phyloP scores from a whole-genome alignment of 2,797 vertebrate genomes.

The Scarus forsteni region DNA sequence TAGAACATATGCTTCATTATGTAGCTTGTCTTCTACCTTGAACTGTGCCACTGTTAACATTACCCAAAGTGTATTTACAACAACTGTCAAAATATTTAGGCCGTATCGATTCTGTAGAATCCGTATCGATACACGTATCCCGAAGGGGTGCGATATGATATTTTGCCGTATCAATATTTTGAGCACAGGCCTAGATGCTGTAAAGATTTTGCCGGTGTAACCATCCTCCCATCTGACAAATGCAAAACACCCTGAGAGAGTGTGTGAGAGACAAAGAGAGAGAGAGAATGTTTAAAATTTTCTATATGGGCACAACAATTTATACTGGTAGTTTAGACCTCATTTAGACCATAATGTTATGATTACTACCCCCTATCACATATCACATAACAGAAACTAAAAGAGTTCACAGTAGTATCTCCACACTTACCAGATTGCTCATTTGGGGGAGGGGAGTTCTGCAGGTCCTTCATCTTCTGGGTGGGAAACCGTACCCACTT shows the following conservation, averaged over 20 bases:
- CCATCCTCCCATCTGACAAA: constrained; percentile 19
- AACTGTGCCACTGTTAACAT: too few species aligned
- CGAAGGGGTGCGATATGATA: too few species aligned
- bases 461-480: constrained; percentile 2
- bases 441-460: constrained; percentile 2
- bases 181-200: too few species aligned
- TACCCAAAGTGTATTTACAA: too few species aligned
- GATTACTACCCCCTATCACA: neutral
- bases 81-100: too few species aligned
- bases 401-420: neutral
- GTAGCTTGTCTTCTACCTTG: too few species aligned
- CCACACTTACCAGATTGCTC: constrained; percentile 4
- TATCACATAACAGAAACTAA: neutral
- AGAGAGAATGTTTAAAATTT: neutral
- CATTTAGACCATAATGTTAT: constrained; percentile 3
- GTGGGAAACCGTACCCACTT: neutral
- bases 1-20: too few species aligned
- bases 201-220: constrained; percentile 17
- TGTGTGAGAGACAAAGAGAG: too few species aligned
- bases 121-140: too few species aligned
- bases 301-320: neutral
- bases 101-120: too few species aligned
- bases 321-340: too few species aligned
- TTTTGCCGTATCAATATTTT: too few species aligned
- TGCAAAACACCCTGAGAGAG: constrained; percentile 16